A percentile compares a stretch with the other conserved stretches of the same genome.
Evolutionary conservation across 2,113 vertebrate species (phyloP).

Genomic region (Daboia siamensis): DNA sequence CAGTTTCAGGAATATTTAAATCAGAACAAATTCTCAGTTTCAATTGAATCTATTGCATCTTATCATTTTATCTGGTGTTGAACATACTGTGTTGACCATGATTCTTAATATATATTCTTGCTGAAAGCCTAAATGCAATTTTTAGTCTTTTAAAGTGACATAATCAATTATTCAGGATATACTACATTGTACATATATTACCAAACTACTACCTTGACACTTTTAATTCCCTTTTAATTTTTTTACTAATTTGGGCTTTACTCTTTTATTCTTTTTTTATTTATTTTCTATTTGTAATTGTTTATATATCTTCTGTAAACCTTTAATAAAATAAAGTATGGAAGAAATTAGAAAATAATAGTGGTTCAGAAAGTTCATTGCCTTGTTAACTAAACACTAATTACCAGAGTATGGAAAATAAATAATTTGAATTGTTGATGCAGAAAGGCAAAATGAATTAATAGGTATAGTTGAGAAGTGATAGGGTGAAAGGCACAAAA

Average conservation of each 20-base stretch:
- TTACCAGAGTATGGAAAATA: not conserved
- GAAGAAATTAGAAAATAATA: not conserved
- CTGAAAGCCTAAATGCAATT: not conserved
- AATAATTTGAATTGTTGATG: not conserved
- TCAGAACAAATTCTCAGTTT: not conserved
- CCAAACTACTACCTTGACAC: not conserved
- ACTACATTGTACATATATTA: not conserved
- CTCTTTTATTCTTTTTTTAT: not conserved
- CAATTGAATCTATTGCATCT: not conserved
- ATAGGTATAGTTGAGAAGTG: not conserved
- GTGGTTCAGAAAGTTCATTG: not conserved
- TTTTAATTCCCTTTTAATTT: not conserved
- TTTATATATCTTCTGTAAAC: not conserved
- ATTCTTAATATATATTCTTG: not conserved
- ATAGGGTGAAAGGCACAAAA: not conserved
- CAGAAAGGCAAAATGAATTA: not conserved
- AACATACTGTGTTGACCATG: not conserved
- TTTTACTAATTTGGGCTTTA: not conserved
- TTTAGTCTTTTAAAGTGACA: not conserved
- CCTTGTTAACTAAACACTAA: not conserved
- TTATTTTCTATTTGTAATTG: not conserved
- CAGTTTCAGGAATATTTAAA: not conserved
- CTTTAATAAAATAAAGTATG: not conserved
- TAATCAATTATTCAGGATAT: not conserved
- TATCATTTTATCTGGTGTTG: not conserved